A percentile compares a stretch with the other conserved stretches of the same genome.
Conservation (phyloP, 1,140 invertebrate genomes). For the Pollicipes pollicipes region DNA sequence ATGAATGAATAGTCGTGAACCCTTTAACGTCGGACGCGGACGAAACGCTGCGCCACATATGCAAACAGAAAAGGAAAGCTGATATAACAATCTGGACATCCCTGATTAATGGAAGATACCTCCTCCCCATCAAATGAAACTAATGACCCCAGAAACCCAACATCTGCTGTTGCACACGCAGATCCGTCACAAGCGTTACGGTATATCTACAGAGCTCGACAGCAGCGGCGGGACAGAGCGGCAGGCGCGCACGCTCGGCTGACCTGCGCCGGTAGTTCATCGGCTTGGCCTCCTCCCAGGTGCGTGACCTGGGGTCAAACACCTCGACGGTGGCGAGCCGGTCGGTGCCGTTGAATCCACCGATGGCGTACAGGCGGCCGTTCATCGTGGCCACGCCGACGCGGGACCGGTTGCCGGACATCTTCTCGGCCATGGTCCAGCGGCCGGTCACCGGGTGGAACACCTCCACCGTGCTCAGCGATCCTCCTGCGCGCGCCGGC, state of each 20-base stretch:
- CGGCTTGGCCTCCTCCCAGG: slow-evolving; percentile 57
- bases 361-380: slow-evolving; percentile 37
- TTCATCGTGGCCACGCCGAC: slow-evolving; percentile 68
- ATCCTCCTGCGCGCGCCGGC: slow-evolving; percentile 61
- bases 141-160: too few relatives aligned
- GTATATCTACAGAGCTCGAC: too few relatives aligned
- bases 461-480: slow-evolving; percentile 68
- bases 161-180: too few relatives aligned
- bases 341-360: slow-evolving; percentile 59
- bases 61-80: too few relatives aligned
- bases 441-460: slow-evolving; percentile 52
- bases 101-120: too few relatives aligned
- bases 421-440: slow-evolving; percentile 63
- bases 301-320: slow-evolving; percentile 51
- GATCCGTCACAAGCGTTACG: too few relatives aligned
- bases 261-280: slow-evolving; percentile 71
- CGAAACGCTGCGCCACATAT: too few relatives aligned
- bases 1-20: too few relatives aligned
- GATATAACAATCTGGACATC: too few relatives aligned
- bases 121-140: too few relatives aligned
- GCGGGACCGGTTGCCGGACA: slow-evolving; percentile 64
- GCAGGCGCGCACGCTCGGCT: too few relatives aligned
- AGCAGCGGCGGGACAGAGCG: slow-evolving; percentile 13
- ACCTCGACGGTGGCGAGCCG: slow-evolving; percentile 71
- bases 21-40: too few relatives aligned